These are phyloP conservation scores for Orchestes rusci DNA, from an alignment of 2,888 invertebrate genomes.

Conservation along the genomic window DNA sequence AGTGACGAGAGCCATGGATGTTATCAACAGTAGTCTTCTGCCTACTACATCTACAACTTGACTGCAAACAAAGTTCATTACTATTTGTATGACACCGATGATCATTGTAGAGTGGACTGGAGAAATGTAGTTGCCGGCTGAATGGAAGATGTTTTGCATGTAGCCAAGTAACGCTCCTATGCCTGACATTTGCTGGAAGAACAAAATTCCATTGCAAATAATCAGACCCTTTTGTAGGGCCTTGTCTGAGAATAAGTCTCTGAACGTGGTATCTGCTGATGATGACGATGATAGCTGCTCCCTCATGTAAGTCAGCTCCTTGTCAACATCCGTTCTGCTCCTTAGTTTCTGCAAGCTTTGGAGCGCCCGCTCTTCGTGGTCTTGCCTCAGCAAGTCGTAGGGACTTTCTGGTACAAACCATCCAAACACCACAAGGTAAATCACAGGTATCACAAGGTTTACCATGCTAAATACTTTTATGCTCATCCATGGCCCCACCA, in stretches of 20 bases:
- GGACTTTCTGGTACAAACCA: constrained; percentile 34
- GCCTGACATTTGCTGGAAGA: constrained; percentile 74
- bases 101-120: constrained; percentile 63
- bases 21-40: constrained; percentile 54
- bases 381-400: constrained; percentile 37
- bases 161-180: constrained; percentile 75
- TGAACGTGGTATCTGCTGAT: no score
- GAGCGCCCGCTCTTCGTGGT: constrained; percentile 53
- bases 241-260: constrained; percentile 15
- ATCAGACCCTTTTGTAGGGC: constrained; percentile 49
- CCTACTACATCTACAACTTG: constrained; percentile 68
- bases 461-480: no score
- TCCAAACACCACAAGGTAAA: no score
- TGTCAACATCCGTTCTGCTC: constrained; percentile 13
- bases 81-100: constrained; percentile 69
- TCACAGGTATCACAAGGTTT: no score
- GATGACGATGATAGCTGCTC: no score
- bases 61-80: constrained; percentile 60
- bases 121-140: constrained; percentile 56
- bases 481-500: no score
- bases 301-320: constrained; percentile 8
- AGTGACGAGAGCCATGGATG: constrained; percentile 58
- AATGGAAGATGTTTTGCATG: constrained; percentile 61
- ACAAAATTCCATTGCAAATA: constrained; percentile 67
- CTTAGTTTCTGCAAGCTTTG: constrained; percentile 39